Base-by-base conservation (phyloP, 2,888 invertebrate species). In the Sphaerophoria taeniata region DNA sequence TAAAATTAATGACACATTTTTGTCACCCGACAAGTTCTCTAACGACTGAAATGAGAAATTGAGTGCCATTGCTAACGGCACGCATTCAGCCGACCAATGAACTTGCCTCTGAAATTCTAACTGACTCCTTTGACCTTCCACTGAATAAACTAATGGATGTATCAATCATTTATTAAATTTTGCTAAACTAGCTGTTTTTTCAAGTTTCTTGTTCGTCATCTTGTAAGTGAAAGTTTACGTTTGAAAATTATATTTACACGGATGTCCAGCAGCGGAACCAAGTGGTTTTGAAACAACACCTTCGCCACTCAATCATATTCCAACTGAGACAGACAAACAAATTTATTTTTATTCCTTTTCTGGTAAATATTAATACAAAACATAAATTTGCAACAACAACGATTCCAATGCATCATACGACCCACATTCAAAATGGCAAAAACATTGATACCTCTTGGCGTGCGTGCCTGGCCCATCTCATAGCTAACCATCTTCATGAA, bases 351-450 rank as follows among this genome's bases (percentile, higher is more conserved):
- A 78, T 58, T 76, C 70, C 34, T 55, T 67, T n/a, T 33, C 43
- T 7, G 11, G 43, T 16, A 6, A 60, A 60, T 24, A 6, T 49
- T 65, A 16, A 75, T 53, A 47, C 49, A 69, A 73, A 60, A 61
- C 58, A 65, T 55, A 3, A 11, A 67, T 84, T 65, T 70, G 47
- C 70, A 53, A 70, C 24, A 74, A 63, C 31, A 31, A 61, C 33
- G 0, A 34, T 24, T 24, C 24, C 24, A 24, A 24, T 24, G 24
- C 2, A 24, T 24, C 24, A 60, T 43, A 53, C 84, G 84, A 84
- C 84, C 84, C 80, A 84, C 80, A 84, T 84, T 80, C 49, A 6
- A 84, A 80, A 84, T 84, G 75, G 84, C 80, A 84, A 75, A 55
- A 56, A 53, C 43, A 75, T 81, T 61, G 33, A 63, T 12, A 34